Evolutionary conservation across 2,888 invertebrate species (phyloP), one percentile per base, ranked within the genome.

Genomic region (Hypena proboscidalis): DNA sequence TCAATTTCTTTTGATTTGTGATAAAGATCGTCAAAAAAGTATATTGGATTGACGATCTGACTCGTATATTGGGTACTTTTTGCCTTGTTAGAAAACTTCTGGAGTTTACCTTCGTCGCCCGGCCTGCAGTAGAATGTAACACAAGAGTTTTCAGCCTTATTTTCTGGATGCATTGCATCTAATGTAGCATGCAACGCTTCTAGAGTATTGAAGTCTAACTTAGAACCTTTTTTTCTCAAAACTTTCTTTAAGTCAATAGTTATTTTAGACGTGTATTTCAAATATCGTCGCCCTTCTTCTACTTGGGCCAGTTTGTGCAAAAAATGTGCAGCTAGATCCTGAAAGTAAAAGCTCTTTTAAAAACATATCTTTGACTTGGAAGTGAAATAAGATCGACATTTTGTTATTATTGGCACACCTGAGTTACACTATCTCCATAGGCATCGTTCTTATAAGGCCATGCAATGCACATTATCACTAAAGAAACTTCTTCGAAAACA

Each of bases 221-320:
- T 55, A 0, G 73, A 39, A 0, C 69, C 54, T 51, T 69, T 75
- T 53, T 77, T 82, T 64, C 74, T 78, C 22, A 89, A 49, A 10
- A 84, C 59, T 65, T 77, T 82, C 55, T 79, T 84, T 13, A 89
- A 72, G 30, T 89, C 88, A 37, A 77, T 80, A 4, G 71, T 74
- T 33, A 89, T 76, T 77, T 80, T 89, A 3, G 87, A 80, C 49
- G 70, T 89, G 14, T 70, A 85, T 54, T 80, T 87, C 25, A 90
- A 60, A 50, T 90, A 90, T 41, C 83, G 71, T 41, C 80, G 73
- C 4, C 90, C 90, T 65, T 89, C 87, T 65, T 87, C 86, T 41
- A 83, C 21, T 26, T 77, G 73, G 4, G 80, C 72, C 13, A 90
- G 58, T 70, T 83, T 82, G 41, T 67, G 48, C 27, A 90, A 46